Conservation (phyloP, 2,888 invertebrate genomes). For the Yponomeuta plumbellus region DNA sequence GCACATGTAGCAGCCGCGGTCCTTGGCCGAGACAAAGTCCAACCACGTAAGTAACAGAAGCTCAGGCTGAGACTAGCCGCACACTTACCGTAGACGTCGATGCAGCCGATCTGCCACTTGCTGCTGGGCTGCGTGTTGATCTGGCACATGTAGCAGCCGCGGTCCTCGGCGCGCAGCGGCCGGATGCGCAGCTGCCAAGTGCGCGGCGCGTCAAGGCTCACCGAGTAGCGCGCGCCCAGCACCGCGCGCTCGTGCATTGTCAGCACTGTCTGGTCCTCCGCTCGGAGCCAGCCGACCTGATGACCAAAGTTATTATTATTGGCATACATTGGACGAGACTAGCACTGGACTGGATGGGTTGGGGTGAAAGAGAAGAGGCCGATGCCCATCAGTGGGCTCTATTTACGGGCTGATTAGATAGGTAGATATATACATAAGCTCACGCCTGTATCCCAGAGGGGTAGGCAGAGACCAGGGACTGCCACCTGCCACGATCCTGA, state of each 20-base stretch:
- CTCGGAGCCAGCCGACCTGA: constrained; percentile 93
- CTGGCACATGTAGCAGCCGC: constrained; percentile 95
- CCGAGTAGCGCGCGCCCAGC: constrained; percentile 88
- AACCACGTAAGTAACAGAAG: no score
- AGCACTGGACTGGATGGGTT: no score
- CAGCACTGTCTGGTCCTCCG: constrained; percentile 93
- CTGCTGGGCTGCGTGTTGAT: constrained; percentile 89
- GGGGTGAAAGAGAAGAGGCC: no score
- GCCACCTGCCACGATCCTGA: no score
- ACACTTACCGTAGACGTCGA: constrained; percentile 89
- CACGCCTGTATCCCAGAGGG: no score
- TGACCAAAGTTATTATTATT: constrained; percentile 25
- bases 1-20: constrained; percentile 94
- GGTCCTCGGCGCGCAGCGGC: constrained; percentile 87
- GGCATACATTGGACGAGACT: no score
- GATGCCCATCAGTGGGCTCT: no score
- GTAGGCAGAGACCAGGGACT: no score
- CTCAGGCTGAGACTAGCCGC: no score
- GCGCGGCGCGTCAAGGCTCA: constrained; percentile 87
- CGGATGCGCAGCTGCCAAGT: constrained; percentile 92
- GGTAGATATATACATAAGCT: no score
- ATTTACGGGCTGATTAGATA: no score
- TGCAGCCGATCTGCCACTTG: constrained; percentile 91
- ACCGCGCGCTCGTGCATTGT: constrained; percentile 90
- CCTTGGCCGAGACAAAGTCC: constrained; percentile 71